Conservation (phyloP, 2,113 vertebrate genomes). For the Hymenochirus boettgeri region DNA sequence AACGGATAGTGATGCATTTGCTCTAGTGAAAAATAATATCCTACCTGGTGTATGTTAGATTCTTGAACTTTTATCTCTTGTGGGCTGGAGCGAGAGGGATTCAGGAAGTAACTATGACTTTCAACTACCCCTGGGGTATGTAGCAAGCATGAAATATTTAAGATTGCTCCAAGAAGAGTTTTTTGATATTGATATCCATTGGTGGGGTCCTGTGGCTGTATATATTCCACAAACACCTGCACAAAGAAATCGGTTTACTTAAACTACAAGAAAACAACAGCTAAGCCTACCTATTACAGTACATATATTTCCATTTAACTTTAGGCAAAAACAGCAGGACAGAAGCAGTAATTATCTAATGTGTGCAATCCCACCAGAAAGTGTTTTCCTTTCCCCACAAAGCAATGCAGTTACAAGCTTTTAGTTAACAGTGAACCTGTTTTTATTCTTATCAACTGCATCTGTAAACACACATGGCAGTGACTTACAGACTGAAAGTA, state of each 20-base stretch:
- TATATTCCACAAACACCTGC: conserved; percentile 85
- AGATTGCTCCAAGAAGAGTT: conserved; percentile 75
- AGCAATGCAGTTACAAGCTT: no score
- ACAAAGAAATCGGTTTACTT: neutral
- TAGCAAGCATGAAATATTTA: conserved; percentile 88
- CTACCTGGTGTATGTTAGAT: conserved; percentile 93
- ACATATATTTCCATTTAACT: no score
- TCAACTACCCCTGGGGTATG: conserved; percentile 93
- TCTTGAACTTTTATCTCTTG: conserved; percentile 97
- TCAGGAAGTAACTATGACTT: conserved; percentile 89
- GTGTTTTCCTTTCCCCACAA: no score
- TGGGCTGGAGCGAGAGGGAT: conserved; percentile 85
- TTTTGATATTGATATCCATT: conserved; percentile 95
- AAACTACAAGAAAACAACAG: no score
- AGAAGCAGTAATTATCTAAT: no score
- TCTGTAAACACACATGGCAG: no score
- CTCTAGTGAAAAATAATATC: neutral
- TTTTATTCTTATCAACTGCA: no score
- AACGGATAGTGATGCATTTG: neutral
- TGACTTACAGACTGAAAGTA: no score
- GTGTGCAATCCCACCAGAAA: no score
- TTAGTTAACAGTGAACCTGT: no score
- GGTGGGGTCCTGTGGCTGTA: conserved; percentile 87
- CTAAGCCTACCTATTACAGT: no score
- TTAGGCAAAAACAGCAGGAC: no score